Evolutionary conservation across 2,888 invertebrate species (phyloP).

Genomic region (Pyrrhopygopsis socrates): DNA sequence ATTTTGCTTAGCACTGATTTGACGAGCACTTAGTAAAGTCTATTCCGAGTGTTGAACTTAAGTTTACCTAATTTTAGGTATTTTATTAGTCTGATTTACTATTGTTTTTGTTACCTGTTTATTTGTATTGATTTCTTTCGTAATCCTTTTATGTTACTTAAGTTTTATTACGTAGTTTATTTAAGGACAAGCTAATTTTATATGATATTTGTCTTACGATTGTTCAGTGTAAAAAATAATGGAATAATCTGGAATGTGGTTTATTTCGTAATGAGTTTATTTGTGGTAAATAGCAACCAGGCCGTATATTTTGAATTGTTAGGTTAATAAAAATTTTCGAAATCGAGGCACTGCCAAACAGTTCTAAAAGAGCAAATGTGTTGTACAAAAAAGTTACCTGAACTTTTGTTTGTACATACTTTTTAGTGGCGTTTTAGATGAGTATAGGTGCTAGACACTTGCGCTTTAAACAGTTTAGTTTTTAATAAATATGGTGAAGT

Average conservation of each 20-base stretch:
- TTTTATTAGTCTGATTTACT: slow-evolving; percentile 93
- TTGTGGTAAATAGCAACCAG: neutral
- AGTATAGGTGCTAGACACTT: slow-evolving; percentile 89
- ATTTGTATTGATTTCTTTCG: slow-evolving; percentile 89
- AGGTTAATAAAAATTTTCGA: slow-evolving; percentile 30
- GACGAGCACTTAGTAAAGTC: slow-evolving; percentile 90
- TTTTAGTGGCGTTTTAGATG: slow-evolving; percentile 87
- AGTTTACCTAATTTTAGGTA: slow-evolving; percentile 91
- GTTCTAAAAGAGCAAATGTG: slow-evolving; percentile 70
- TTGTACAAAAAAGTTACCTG: slow-evolving; percentile 94
- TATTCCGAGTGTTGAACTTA: slow-evolving; percentile 90
- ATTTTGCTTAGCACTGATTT: slow-evolving; percentile 90
- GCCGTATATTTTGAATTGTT: slow-evolving; percentile 29
- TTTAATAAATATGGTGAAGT: slow-evolving; percentile 21
- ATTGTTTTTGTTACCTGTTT: slow-evolving; percentile 91
- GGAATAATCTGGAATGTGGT: no score
- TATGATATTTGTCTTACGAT: no score
- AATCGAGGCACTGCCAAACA: slow-evolving; percentile 47
- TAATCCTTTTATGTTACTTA: slow-evolving; percentile 72
- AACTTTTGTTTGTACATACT: slow-evolving; percentile 90
- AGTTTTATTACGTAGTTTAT: slow-evolving; percentile 31
- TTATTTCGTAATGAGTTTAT: neutral
- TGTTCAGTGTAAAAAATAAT: no score
- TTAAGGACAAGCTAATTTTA: neutral
- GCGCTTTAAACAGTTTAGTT: slow-evolving; percentile 39